Evolutionary conservation across 1,140 invertebrate genomes (phyloP).

Genomic region (Orius insidiosus): DNA sequence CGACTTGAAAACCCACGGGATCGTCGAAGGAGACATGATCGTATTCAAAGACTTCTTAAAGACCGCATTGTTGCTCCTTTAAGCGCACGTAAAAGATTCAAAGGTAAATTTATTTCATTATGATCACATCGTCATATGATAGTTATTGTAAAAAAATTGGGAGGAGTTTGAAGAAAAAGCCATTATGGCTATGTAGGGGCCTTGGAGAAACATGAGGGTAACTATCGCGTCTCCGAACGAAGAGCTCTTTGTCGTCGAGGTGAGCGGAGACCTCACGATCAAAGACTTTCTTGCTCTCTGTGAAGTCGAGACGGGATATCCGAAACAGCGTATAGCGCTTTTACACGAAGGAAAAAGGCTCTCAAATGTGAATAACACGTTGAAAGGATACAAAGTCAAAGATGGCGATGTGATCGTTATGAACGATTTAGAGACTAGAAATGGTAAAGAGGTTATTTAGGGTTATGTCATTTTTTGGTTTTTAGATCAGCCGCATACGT

Average conservation of each 20-base stretch:
- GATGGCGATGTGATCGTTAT: conserved; percentile 37
- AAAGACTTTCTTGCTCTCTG: conserved; percentile 93
- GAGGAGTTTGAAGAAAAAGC: too few relatives aligned
- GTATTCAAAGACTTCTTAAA: too few relatives aligned
- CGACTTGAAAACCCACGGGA: too few relatives aligned
- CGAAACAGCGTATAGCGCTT: conserved; percentile 61
- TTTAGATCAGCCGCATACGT: background rate
- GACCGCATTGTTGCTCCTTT: too few relatives aligned
- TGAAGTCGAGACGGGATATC: conserved; percentile 72
- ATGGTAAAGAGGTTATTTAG: background rate
- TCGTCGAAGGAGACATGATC: too few relatives aligned
- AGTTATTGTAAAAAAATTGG: too few relatives aligned
- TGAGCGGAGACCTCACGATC: conserved; percentile 79
- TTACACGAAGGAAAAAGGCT: conserved; percentile 71
- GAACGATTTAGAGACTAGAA: background rate
- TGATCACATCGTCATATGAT: too few relatives aligned
- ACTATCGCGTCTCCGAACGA: conserved; percentile 75
- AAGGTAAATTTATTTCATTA: too few relatives aligned
- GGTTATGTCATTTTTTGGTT: background rate
- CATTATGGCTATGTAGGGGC: too few relatives aligned
- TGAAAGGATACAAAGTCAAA: conserved; percentile 59
- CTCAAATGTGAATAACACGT: conserved; percentile 62
- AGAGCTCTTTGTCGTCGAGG: conserved; percentile 74
- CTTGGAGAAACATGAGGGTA: conserved; percentile 52
- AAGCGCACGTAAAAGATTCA: too few relatives aligned